Evolutionary conservation across 2,888 invertebrate genomes (phyloP).

Genomic region (Parasteatoda lunata): DNA sequence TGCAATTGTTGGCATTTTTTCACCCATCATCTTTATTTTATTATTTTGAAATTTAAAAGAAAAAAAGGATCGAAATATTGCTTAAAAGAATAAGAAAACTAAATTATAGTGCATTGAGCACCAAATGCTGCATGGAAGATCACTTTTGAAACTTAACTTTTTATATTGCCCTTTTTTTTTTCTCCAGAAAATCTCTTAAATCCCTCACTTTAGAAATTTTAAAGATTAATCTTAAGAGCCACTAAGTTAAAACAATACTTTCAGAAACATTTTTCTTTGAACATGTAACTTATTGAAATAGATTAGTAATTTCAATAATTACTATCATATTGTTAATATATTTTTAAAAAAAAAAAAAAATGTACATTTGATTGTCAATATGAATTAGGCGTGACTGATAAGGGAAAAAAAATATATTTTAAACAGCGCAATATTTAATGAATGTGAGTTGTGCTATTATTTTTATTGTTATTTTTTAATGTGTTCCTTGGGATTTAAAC

Average conservation of each 20-base stretch:
- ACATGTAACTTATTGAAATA: neutral
- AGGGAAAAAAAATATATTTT: too few species aligned
- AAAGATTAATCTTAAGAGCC: neutral
- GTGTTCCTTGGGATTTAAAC: neutral
- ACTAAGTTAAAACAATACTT: conserved; percentile 1
- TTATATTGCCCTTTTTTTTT: too few species aligned
- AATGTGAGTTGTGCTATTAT: neutral
- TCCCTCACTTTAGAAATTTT: too few species aligned
- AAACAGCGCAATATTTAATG: neutral
- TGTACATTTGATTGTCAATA: neutral
- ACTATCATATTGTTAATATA: neutral
- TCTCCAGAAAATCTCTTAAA: too few species aligned
- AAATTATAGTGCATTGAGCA: too few species aligned
- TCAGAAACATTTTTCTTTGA: neutral
- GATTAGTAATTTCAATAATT: neutral
- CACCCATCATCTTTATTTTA: too few species aligned
- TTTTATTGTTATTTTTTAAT: neutral
- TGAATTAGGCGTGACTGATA: neutral
- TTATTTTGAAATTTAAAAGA: too few species aligned
- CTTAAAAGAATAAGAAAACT: too few species aligned
- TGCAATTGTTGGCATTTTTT: too few species aligned
- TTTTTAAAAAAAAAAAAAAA: neutral
- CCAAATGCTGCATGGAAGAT: too few species aligned
- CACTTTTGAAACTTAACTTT: too few species aligned
- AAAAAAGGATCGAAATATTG: too few species aligned